phyloP scores from a whole-genome alignment of 2,888 invertebrate genomes.

The Glyphotaelius pellucidus region DNA sequence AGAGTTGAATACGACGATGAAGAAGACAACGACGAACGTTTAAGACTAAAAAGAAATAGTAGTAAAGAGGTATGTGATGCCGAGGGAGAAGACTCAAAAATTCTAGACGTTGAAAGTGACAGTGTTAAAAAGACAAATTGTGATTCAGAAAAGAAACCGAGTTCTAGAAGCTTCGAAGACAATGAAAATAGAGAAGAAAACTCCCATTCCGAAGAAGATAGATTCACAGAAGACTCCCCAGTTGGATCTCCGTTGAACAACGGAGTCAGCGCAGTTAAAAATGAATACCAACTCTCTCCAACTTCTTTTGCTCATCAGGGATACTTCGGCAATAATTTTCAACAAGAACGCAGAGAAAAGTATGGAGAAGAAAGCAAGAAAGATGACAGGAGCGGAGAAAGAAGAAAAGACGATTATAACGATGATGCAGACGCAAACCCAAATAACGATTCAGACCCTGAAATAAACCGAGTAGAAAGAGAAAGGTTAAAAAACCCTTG shows the following conservation, averaged over 20 bases:
- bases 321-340: constrained; percentile 54
- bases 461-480: constrained; percentile 54
- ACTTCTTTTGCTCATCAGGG: constrained; percentile 48
- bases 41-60: constrained; percentile 43
- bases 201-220: constrained; percentile 64
- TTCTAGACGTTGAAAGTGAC: constrained; percentile 31
- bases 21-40: constrained; percentile 55
- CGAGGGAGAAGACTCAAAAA: constrained; percentile 49
- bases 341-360: constrained; percentile 53
- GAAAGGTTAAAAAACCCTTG: constrained; percentile 70
- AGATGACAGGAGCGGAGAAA: constrained; percentile 63
- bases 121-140: constrained; percentile 37
- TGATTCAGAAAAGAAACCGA: constrained; percentile 35
- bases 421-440: constrained; percentile 63
- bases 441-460: constrained; percentile 62
- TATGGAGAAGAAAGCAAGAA: constrained; percentile 45
- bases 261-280: constrained; percentile 60
- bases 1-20: constrained; percentile 64
- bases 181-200: constrained; percentile 61
- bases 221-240: constrained; percentile 64
- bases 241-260: constrained; percentile 60
- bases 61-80: constrained; percentile 49
- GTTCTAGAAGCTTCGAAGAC: constrained; percentile 51
- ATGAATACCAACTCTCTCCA: constrained; percentile 62
- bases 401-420: constrained; percentile 73